Evolutionary conservation across 2,113 vertebrate species (phyloP), one percentile per base, ranked within the genome.

Genomic region (Petaurus breviceps): DNA sequence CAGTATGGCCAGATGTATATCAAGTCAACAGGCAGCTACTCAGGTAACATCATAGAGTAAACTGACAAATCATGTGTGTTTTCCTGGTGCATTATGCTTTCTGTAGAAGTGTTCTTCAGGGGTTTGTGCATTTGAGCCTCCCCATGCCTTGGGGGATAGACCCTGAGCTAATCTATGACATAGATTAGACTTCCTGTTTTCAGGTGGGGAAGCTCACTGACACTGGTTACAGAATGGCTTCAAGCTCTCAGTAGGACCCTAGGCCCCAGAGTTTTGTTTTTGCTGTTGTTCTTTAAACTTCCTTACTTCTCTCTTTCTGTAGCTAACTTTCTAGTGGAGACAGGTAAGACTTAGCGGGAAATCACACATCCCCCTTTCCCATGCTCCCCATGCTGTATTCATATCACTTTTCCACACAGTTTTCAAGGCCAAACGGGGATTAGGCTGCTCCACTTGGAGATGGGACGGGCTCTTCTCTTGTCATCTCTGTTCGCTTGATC

Each of bases 1-100:
- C 98, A 99, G 93, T 99, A 99, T 1, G 99, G 99, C 97, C 99
- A 99, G 97, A 98, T 99, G 97, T 99, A 99, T 96, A 99, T 99
- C 96, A 99, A 99, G 95, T 98, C 99, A 0, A 98, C 98, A 0
- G 99, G 99, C 96, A 97, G 99, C 94, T 99, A 99, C 6, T 98
- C 99, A 96, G 99, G 99, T 99, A 99, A 98, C 0, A 0, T 84
- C 68, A 19, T 14, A 43, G 16, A 68, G 16, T 9, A 19, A 43
- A 6, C 8, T 22, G 68, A 28, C 68, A 43, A 11, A 43, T 84
- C 68, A 1, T 23, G 22, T 43, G n/a, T 84, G 16, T n/a, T 37
- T 77, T 84, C 26, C n/a, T 43, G 37, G 19, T n/a, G 19, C 9
- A 1, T 84, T 84, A 3, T 84, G 68, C 68, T 43, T 43, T 84